phyloP scores from a whole-genome alignment of 2,797 vertebrate species.

The Myiotriccus ornatus region DNA sequence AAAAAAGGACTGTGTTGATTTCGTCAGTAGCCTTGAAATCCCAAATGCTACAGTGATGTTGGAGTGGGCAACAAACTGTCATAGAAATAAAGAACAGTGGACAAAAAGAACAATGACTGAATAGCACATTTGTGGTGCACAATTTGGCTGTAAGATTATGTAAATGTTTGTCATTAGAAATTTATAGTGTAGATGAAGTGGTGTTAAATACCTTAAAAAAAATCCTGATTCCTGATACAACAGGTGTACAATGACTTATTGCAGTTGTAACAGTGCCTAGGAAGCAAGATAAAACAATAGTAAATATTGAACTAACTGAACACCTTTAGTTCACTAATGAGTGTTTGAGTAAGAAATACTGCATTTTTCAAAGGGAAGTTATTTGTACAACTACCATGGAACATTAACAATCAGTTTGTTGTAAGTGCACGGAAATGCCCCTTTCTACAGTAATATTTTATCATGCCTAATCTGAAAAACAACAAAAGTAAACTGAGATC shows the following conservation, averaged over 20 bases:
- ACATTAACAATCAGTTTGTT: slow-evolving; percentile 78
- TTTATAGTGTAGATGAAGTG: slow-evolving; percentile 59
- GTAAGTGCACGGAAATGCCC: slow-evolving; percentile 78
- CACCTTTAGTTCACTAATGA: slow-evolving; percentile 72
- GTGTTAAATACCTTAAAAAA: slow-evolving; percentile 62
- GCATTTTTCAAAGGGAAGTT: slow-evolving; percentile 74
- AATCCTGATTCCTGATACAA: slow-evolving; percentile 80
- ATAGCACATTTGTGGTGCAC: slow-evolving; percentile 3
- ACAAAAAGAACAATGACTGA: slow-evolving; percentile 43
- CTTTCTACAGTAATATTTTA: slow-evolving; percentile 80
- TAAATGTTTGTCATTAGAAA: slow-evolving; percentile 55
- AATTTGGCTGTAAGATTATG: slow-evolving; percentile 60
- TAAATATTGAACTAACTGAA: slow-evolving; percentile 74
- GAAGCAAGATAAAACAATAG: slow-evolving; percentile 77
- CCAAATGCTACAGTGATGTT: slow-evolving; percentile 20
- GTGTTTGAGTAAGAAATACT: slow-evolving; percentile 75
- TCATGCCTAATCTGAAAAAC: slow-evolving; percentile 83
- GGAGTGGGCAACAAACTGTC: slow-evolving; percentile 10
- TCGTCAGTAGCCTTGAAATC: slow-evolving; percentile 41
- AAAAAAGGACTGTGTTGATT: slow-evolving; percentile 27
- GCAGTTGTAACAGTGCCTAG: slow-evolving; percentile 83
- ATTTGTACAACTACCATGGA: slow-evolving; percentile 78
- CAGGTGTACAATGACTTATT: slow-evolving; percentile 81
- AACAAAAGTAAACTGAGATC: slow-evolving; percentile 79
- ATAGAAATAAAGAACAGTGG: slow-evolving; percentile 36